Evolutionary conservation across 2,113 vertebrate species (phyloP).

Genomic region (Odocoileus hemionus): DNA sequence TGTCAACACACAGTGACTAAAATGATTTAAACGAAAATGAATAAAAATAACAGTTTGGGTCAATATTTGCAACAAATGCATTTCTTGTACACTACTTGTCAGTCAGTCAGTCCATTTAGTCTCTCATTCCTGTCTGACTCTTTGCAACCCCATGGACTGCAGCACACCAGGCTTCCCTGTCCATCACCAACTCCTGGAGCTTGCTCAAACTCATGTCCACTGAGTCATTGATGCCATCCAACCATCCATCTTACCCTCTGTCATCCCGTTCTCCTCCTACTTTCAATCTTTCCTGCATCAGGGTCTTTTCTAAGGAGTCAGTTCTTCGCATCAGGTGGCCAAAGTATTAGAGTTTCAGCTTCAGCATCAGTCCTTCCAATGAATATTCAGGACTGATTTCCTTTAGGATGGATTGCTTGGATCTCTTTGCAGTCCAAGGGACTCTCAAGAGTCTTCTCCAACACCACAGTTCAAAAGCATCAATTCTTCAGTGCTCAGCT

Average conservation of each 20-base stretch:
- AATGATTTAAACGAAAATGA: not conserved
- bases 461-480: not conserved
- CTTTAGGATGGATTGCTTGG: too few relatives aligned
- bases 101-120: not conserved
- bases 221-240: not conserved
- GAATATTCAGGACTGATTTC: not conserved
- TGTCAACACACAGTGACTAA: not conserved
- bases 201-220: not conserved
- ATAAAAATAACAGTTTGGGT: not conserved
- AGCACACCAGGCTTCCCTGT: not conserved
- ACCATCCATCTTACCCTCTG: not conserved
- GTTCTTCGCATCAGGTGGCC: accelerated
- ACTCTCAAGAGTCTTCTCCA: not conserved
- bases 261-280: not conserved
- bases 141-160: not conserved
- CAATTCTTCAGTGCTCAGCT: not conserved
- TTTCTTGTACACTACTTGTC: not conserved
- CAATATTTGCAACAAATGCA: not conserved
- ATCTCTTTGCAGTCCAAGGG: not conserved
- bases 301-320: not conserved
- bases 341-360: not conserved
- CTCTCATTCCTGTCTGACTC: not conserved
- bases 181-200: not conserved
- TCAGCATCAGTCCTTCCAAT: not conserved
- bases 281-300: not conserved